phyloP scores from a whole-genome alignment of 2,113 vertebrate genomes.

The Centrocercus urophasianus region DNA sequence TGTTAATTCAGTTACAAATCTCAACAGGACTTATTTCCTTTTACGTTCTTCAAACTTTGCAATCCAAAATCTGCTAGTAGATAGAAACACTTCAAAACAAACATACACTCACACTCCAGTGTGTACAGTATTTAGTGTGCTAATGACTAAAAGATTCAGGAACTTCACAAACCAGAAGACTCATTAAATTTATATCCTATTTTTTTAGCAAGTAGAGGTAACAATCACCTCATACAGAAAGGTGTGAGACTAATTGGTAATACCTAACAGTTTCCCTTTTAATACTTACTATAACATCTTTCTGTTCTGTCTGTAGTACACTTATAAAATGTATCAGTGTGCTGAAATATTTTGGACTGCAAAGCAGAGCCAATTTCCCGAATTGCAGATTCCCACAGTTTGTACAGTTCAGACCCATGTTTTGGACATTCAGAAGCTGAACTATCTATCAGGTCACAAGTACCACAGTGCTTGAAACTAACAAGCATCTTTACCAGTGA shows the following conservation, averaged over 20 bases:
- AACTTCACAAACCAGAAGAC: not conserved
- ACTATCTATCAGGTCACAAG: not conserved
- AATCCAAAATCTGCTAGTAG: not conserved
- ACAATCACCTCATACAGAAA: not conserved
- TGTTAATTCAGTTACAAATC: not conserved
- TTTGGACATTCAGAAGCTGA: not conserved
- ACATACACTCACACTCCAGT: not conserved
- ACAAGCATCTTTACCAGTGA: fast-evolving
- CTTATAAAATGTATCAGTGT: not conserved
- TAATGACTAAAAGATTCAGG: not conserved
- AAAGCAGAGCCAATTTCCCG: not conserved
- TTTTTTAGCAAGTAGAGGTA: not conserved
- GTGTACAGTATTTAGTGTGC: too few species aligned
- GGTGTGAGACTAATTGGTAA: too few species aligned
- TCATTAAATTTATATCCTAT: not conserved
- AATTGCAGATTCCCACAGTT: not conserved
- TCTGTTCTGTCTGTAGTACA: not conserved
- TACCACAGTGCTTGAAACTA: not conserved
- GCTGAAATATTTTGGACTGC: not conserved
- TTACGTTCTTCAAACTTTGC: not conserved
- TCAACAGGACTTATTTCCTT: not conserved
- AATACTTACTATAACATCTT: not conserved
- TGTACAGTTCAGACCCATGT: not conserved
- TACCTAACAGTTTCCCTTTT: not conserved
- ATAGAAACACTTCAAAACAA: not conserved